A percentile compares a stretch with the other conserved stretches of the same genome.
Evolutionary conservation across 2,113 vertebrate species (phyloP).

Genomic region (Ibidorhyncha struthersii): DNA sequence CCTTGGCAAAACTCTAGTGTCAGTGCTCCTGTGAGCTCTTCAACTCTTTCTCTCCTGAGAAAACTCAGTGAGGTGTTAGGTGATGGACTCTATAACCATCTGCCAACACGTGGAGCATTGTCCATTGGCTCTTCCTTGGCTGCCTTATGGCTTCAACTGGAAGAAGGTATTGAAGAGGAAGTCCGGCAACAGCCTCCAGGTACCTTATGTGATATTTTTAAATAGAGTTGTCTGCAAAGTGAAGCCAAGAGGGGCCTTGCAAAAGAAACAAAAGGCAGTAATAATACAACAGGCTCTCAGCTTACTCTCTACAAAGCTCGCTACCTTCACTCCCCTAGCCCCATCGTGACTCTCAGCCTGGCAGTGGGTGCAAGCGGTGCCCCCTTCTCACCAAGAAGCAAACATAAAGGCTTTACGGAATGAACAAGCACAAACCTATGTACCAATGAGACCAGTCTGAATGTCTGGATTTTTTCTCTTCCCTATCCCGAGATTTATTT

Average conservation of each 20-base stretch:
- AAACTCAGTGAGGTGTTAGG: background rate
- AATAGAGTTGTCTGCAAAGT: background rate
- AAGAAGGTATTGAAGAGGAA: background rate
- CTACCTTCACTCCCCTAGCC: background rate
- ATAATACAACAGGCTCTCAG: background rate
- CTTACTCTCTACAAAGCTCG: background rate
- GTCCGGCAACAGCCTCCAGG: background rate
- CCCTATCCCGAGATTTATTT: background rate
- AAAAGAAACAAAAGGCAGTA: background rate
- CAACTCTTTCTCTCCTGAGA: background rate
- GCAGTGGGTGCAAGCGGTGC: background rate
- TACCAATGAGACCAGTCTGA: background rate
- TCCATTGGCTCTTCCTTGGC: background rate
- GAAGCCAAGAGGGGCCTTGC: background rate
- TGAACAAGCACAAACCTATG: background rate
- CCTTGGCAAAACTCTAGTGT: background rate
- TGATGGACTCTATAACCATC: background rate
- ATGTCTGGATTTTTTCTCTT: background rate
- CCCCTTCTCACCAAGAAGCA: background rate
- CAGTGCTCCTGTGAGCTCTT: background rate
- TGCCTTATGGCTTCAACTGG: background rate
- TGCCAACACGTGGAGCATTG: background rate
- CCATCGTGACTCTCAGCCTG: fast-evolving
- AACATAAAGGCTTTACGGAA: background rate
- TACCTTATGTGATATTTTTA: background rate